Percentiles rank a stretch among this genome's conserved stretches.
phyloP scores from a whole-genome alignment of 2,113 vertebrate species.

The Astur gentilis region DNA sequence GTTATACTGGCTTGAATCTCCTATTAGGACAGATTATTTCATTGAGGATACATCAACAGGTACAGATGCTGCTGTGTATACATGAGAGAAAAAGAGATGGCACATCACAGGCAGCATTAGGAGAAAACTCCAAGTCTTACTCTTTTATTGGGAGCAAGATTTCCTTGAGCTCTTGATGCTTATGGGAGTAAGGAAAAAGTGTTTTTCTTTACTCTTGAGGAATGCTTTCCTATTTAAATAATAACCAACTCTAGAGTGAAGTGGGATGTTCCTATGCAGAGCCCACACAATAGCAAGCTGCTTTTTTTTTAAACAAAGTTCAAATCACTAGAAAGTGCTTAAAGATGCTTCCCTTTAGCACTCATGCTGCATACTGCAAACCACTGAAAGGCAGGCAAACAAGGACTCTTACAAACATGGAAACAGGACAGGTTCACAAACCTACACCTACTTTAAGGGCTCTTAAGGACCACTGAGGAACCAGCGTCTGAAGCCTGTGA shows the following conservation, averaged over 20 bases:
- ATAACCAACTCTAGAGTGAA: conserved; percentile 15
- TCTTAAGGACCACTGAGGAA: neutral
- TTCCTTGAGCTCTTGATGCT: neutral
- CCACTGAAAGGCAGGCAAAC: neutral
- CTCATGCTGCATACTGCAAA: neutral
- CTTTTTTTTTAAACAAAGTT: neutral
- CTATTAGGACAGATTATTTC: neutral
- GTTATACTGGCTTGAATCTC: neutral
- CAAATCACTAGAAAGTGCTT: neutral
- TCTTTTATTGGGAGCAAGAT: neutral
- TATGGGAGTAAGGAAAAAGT: neutral
- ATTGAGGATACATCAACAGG: neutral
- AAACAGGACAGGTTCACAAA: neutral
- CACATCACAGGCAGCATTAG: neutral
- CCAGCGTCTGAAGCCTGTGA: neutral
- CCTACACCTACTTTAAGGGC: neutral
- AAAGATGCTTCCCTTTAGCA: neutral
- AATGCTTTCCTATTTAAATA: conserved; percentile 56
- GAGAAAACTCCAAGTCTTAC: neutral
- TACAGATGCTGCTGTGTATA: neutral
- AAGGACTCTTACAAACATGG: neutral
- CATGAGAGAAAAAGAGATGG: neutral
- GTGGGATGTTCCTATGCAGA: conserved; percentile 2
- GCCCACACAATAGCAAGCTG: neutral
- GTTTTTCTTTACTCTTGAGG: conserved; percentile 25